Evolutionary conservation across 1,140 invertebrate species (phyloP).

Genomic region (Solenopsis fugax): DNA sequence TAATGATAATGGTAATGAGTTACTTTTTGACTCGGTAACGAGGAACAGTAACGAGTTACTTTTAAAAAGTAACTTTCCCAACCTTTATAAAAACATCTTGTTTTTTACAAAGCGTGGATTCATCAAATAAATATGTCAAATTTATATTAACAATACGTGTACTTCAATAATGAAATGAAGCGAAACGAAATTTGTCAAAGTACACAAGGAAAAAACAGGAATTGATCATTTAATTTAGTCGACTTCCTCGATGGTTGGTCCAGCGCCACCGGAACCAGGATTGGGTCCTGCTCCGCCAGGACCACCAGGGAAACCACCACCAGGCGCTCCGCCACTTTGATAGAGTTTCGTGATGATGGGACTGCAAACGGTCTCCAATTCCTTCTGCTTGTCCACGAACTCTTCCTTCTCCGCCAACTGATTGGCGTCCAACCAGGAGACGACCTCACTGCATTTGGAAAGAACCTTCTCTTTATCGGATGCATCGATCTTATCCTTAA

Average conservation of each 20-base stretch:
- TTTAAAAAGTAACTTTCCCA: too few species aligned
- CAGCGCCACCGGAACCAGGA: constrained; percentile 81
- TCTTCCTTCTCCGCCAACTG: constrained; percentile 97
- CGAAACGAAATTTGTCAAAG: background rate
- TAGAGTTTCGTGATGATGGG: constrained; percentile 95
- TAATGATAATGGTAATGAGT: too few species aligned
- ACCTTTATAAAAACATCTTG: background rate
- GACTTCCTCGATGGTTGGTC: constrained; percentile 91
- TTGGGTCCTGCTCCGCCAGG: constrained; percentile 36
- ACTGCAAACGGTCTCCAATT: constrained; percentile 93
- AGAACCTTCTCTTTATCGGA: constrained; percentile 94
- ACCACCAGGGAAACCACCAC: constrained; percentile 87
- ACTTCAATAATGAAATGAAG: constrained; percentile 5
- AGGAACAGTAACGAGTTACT: too few species aligned
- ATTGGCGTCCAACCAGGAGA: constrained; percentile 97
- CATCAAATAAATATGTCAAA: background rate
- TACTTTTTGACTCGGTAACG: too few species aligned
- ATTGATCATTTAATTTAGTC: constrained; percentile 85
- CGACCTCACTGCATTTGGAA: constrained; percentile 97
- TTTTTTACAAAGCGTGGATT: background rate
- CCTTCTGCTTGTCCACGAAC: constrained; percentile 96
- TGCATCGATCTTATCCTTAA: constrained; percentile 96
- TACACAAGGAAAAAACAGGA: background rate
- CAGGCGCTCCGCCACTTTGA: constrained; percentile 87
- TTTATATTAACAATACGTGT: background rate